Evolutionary conservation across 2,888 invertebrate genomes (phyloP), one percentile per base, ranked within the genome.

Genomic region (Diplolepis rosae): DNA sequence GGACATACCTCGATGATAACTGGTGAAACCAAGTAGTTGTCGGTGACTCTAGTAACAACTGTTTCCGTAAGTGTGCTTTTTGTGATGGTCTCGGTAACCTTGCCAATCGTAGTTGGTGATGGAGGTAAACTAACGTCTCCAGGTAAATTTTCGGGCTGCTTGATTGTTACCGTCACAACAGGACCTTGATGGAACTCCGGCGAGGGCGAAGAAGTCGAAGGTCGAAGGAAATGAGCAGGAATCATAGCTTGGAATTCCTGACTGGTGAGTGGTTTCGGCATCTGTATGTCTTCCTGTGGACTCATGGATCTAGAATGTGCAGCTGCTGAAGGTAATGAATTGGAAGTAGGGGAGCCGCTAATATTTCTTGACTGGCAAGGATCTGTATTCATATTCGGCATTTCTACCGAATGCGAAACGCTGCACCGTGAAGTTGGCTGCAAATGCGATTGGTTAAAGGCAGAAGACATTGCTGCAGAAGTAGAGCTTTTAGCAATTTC

Each of bases 201-300:
- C 82, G 88, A 86, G 82, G 84, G 81, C 85, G 88, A 86, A 86
- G 86, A 86, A 28, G 52, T 75, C 72, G 78, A 76, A 75, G 77
- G 86, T 80, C 90, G 91, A 78, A 95, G 93, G 93, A 96, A 96
- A 91, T 95, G 96, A 88, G 95, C 94, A 85, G 96, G 96, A 86
- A 96, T 96, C 96, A 96, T 95, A 91, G 96, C 95, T 93, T 96
- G 95, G 92, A 96, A 96, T 91, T 96, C 96, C 92, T 95, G 96
- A 92, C 94, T 96, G 91, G 96, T 96, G 91, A 96, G 93, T 89
- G 96, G 95, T 91, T 94, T 93, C 90, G 94, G 92, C 85, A 92
- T 92, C 92, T 92, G 91, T 83, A 88, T 91, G 74, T 92, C 90
- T 80, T 92, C 91, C 75, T 90, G 89, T 89, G 80, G 79, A 66